Conservation (phyloP, 2,113 vertebrate species). For the Aix galericulata region DNA sequence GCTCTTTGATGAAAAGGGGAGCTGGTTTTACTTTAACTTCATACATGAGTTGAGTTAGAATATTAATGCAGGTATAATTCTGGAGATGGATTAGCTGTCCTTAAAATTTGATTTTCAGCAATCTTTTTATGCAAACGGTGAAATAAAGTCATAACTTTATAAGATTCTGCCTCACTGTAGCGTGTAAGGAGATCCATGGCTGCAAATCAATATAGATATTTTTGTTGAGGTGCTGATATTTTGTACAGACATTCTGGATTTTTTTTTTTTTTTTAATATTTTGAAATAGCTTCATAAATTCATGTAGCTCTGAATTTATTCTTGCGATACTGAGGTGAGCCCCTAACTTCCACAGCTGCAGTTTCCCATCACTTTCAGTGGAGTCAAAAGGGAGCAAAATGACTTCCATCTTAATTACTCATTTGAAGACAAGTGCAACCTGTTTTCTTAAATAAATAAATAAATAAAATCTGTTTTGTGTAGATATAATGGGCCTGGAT, state of each 20-base stretch:
- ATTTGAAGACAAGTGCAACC: not conserved
- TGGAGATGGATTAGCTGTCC: conserved; percentile 1
- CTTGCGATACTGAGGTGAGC: not conserved
- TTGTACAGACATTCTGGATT: not conserved
- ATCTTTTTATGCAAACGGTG: not conserved
- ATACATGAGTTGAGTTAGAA: not conserved
- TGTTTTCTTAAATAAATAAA: not conserved
- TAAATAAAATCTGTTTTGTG: not conserved
- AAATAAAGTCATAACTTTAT: not conserved
- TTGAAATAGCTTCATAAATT: not conserved
- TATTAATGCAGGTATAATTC: not conserved
- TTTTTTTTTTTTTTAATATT: not conserved
- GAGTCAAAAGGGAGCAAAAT: not conserved
- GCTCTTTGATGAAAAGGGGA: not conserved
- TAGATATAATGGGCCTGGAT: not conserved
- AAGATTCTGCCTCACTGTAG: not conserved
- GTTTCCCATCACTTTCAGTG: not conserved
- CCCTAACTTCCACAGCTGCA: not conserved
- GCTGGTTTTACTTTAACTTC: not conserved
- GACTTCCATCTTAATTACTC: not conserved
- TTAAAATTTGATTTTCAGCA: conserved; percentile 16
- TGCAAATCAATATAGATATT: not conserved
- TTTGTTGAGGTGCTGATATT: not conserved
- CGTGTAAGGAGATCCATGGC: not conserved
- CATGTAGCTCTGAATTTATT: not conserved